Evolutionary conservation across 1,140 invertebrate species (phyloP), one percentile per base, ranked within the genome.

Genomic region (Sminthurides bifidus): DNA sequence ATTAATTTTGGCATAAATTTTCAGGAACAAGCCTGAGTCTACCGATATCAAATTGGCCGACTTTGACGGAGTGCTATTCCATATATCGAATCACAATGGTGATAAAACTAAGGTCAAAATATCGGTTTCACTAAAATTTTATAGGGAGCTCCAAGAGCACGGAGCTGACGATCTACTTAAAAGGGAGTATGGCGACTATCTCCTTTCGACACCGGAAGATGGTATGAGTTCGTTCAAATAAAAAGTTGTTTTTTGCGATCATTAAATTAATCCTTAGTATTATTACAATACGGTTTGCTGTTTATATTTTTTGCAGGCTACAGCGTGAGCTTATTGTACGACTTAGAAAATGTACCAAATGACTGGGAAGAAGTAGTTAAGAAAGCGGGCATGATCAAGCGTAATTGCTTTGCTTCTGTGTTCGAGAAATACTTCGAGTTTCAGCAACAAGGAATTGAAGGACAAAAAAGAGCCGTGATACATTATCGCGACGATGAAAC

Each of bases 381-480:
- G 70, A 93, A 92, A 77, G 87, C 94, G 61, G 90, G 91, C 24
- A 76, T 96, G 24, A 73, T 99, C 37, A 98, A 98, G 73, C 81
- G 95, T 66, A 94, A 98, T 74, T 98, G 95, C 75, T 98, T 99
- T 76, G 95, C 94, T 17, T 96, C 94, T 37, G 93, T 99, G 31
- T 98, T 99, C 76, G 92, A 98, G 74, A 96, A 97, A 69, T 99
- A 98, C 76, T 99, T 99, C 74, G 84, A 94, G 70, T 93, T 92
- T 72, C 94, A 98, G 79, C 90, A 93, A 71, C 79, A 85, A 64
- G 89, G 87, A 1, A 81, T 85, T 68, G 84, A 92, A 69, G 83
- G 85, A 10, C 84, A 94, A 60, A 89, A 92, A 71, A 79, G 90
- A 69, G 95, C 95, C 56, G 91, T 98, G 52, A 97, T 99, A 70